A percentile compares a stretch with the other conserved stretches of the same genome.
Conservation (phyloP, 2,797 vertebrate genomes). For the Chloroceryle inda region DNA sequence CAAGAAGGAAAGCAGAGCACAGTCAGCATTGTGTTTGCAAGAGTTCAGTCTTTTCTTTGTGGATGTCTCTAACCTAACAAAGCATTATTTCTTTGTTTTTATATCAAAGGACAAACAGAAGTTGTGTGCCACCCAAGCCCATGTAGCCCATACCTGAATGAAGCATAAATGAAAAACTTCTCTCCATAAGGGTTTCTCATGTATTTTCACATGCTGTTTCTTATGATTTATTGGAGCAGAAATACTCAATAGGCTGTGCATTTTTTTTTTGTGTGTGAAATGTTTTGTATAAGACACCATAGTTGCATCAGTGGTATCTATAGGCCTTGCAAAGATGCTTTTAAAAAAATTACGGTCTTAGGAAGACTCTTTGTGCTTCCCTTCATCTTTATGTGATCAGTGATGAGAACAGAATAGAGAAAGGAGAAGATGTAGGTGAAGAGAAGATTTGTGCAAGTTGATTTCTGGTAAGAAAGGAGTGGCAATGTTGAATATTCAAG, state of each 20-base stretch:
- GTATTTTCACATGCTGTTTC: neutral
- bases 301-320: constrained; percentile 55
- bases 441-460: constrained; percentile 49
- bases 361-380: neutral
- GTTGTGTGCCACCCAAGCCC: neutral
- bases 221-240: neutral
- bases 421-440: constrained; percentile 7
- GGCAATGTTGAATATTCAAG: neutral
- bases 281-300: neutral
- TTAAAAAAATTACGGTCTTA: neutral
- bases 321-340: neutral
- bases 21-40: neutral
- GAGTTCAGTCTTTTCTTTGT: neutral
- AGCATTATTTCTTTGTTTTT: neutral
- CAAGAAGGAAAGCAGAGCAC: neutral
- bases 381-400: neutral
- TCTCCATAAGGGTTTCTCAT: neutral
- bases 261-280: neutral
- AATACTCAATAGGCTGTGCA: neutral
- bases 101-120: neutral
- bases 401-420: neutral
- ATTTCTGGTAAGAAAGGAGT: neutral
- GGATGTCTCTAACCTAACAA: neutral
- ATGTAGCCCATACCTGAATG: neutral
- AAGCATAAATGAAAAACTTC: neutral